Base-by-base conservation (phyloP, 2,888 invertebrate species). In the Caenorhabditis macrosperma region DNA sequence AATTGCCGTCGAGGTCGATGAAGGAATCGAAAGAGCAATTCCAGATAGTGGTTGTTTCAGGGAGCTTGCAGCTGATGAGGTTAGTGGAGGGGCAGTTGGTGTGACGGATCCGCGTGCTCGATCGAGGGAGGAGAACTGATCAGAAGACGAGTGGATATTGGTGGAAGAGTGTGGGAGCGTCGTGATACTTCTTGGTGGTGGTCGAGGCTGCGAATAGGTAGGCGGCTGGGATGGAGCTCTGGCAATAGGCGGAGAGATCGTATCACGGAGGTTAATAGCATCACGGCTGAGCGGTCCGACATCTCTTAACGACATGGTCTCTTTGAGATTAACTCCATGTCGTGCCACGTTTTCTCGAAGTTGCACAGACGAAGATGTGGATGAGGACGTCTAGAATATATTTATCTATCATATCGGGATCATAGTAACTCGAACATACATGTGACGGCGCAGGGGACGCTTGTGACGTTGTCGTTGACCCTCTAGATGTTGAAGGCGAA, bases 31-130 rank as follows among this genome's bases (percentile, higher is more conserved):
- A 3, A 69, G 24, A 0, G 69, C 55, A 0, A 75, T 60, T 46
- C 80, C 80, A 6, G 66, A 57, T 2, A 80, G 38, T 4, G 61
- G 66, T 17, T 64, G 55, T 26, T 77, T 83, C 50, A 83, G 46
- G 0, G 83, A 81, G 44, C 59, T 83, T 2, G 68, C 78, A 12
- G 77, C 79, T 1, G 83, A 83, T 4, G 60, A 75, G 15, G 82
- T 79, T 6, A 85, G 64, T 20, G 85, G 84, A n/a, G 85, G 85
- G 15, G 85, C 85, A 6, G 82, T 78, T 9, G 85, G 85, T 26
- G 84, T 82, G 5, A 77, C 60, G 41, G 78, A 78, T 26, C 76
- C 74, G 15, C 82, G 57, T 30, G 71, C 30, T 12, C 74, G 52
- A 60, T 81, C 81, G 5, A 79, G 17, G 1, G 78, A 60, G 12